Conservation (phyloP, 64 coral and sea anemone genomes). For the Pachyseris speciosa region DNA sequence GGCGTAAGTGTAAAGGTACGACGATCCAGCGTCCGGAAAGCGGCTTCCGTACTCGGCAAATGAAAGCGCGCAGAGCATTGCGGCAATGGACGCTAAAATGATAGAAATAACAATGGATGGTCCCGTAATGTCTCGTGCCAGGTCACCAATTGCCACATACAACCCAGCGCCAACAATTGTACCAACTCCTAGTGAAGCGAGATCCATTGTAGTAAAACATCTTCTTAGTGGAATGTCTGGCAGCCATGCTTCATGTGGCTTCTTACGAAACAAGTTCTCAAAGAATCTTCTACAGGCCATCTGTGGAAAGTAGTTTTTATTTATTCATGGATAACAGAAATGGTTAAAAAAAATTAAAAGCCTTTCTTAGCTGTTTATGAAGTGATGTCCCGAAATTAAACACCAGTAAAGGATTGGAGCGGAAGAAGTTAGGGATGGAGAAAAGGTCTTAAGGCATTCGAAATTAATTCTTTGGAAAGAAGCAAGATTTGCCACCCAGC, state of each 20-base stretch:
- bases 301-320: neutral
- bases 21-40: constrained; percentile 51
- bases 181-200: constrained; percentile 21
- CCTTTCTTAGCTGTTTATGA: neutral
- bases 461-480: too few relatives aligned
- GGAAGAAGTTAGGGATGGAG: too few relatives aligned
- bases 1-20: constrained; percentile 50
- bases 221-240: constrained; percentile 28
- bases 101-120: constrained; percentile 40
- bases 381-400: too few relatives aligned
- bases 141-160: constrained; percentile 36
- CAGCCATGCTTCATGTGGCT: neutral
- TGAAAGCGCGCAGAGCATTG: constrained; percentile 34
- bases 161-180: constrained; percentile 46
- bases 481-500: too few relatives aligned
- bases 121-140: constrained; percentile 17
- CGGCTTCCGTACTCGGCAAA: constrained; percentile 59
- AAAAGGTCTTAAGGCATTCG: too few relatives aligned
- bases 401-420: too few relatives aligned
- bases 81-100: constrained; percentile 39
- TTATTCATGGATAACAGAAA: too few relatives aligned
- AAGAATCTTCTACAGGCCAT: neutral
- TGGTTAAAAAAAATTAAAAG: too few relatives aligned
- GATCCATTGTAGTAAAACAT: constrained; percentile 52
- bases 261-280: constrained; percentile 24